Percentiles rank a stretch among this genome's conserved stretches.
Evolutionary conservation across 2,888 invertebrate species (phyloP).

Genomic region (Diaprepes abbreviatus): DNA sequence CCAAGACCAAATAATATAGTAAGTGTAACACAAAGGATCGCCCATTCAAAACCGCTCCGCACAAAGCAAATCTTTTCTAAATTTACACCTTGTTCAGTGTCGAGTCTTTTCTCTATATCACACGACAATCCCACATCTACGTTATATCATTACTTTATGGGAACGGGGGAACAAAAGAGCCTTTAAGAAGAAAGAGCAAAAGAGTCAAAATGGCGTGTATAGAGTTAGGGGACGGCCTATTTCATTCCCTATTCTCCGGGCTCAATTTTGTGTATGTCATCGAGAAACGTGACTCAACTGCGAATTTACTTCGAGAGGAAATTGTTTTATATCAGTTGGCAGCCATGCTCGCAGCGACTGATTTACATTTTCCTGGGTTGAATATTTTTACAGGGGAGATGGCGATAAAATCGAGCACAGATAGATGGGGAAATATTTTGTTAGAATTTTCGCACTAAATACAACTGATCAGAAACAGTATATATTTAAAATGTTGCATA

Average conservation of each 20-base stretch:
- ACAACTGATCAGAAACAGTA: background rate
- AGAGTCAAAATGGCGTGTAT: constrained; percentile 40
- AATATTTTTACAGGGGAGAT: constrained; percentile 45
- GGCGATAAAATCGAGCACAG: constrained; percentile 32
- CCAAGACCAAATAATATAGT: constrained; percentile 51
- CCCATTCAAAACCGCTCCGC: constrained; percentile 57
- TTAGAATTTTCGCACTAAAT: background rate
- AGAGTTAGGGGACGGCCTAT: constrained; percentile 42
- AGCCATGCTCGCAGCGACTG: constrained; percentile 54
- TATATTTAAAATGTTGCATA: too few species aligned
- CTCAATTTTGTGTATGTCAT: constrained; percentile 67
- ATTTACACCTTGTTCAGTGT: constrained; percentile 57
- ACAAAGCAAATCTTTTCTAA: constrained; percentile 58
- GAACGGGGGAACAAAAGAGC: constrained; percentile 35
- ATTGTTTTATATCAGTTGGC: constrained; percentile 66
- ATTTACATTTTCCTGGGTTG: constrained; percentile 56
- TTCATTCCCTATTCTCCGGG: constrained; percentile 59
- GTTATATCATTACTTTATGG: constrained; percentile 22
- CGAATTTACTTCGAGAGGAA: constrained; percentile 63
- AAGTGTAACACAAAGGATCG: constrained; percentile 61
- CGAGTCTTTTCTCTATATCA: constrained; percentile 53
- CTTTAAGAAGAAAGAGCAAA: constrained; percentile 22
- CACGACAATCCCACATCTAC: constrained; percentile 57
- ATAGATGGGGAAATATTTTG: background rate
- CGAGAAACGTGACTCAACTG: constrained; percentile 67